phyloP scores from a whole-genome alignment of 1,140 invertebrate species.

The Pseudomyrmex pallidus region DNA sequence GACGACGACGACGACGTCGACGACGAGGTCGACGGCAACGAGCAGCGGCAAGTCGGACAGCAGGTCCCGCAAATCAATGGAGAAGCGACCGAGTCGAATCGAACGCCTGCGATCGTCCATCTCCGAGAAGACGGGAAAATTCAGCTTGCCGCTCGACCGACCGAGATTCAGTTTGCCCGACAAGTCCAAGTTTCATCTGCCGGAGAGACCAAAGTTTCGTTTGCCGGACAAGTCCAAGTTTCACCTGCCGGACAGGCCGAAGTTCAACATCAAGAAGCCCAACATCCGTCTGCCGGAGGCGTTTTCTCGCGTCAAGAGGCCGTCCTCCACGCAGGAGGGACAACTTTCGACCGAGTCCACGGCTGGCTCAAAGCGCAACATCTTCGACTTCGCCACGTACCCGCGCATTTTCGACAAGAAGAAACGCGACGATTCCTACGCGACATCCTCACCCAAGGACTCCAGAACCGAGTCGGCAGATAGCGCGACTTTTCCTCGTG shows the following conservation, averaged over 20 bases:
- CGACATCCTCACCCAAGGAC: conserved; percentile 80
- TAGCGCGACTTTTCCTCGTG: conserved; percentile 85
- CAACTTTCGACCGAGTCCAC: conserved; percentile 84
- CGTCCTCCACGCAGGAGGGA: conserved; percentile 79
- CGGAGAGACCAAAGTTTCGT: conserved; percentile 87
- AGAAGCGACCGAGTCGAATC: conserved; percentile 78
- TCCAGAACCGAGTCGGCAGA: conserved; percentile 82
- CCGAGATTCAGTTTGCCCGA: conserved; percentile 87
- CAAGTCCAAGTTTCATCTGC: conserved; percentile 87
- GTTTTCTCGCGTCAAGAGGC: conserved; percentile 66
- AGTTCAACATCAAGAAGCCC: conserved; percentile 82
- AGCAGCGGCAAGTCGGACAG: conserved; percentile 68
- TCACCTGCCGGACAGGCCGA: conserved; percentile 85
- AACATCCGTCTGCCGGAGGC: conserved; percentile 80
- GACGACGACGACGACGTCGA: conserved; percentile 41
- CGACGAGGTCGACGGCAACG: conserved; percentile 37
- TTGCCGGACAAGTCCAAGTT: conserved; percentile 84
- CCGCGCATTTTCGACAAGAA: conserved; percentile 90
- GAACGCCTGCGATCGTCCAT: conserved; percentile 82
- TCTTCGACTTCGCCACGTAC: conserved; percentile 92
- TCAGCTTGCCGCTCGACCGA: conserved; percentile 85
- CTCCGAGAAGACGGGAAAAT: conserved; percentile 85
- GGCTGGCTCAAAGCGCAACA: conserved; percentile 84
- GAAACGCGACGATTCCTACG: conserved; percentile 79
- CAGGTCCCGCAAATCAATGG: conserved; percentile 53